phyloP scores from a whole-genome alignment of 2,797 vertebrate genomes.

The Sternotherus odoratus region DNA sequence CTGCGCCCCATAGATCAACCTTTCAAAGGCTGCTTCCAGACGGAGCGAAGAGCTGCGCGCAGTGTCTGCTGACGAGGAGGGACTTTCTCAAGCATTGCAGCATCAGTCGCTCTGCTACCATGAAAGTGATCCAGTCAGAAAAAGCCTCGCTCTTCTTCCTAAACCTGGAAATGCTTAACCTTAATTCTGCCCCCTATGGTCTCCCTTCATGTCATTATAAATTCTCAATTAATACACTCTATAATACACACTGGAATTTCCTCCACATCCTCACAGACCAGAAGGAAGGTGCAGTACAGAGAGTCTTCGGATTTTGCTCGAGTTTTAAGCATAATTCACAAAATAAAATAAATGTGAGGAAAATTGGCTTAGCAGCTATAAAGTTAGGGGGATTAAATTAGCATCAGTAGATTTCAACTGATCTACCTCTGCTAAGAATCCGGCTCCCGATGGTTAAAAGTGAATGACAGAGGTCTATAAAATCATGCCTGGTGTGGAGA shows the following conservation, averaged over 20 bases:
- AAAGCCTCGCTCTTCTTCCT: neutral
- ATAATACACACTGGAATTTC: neutral
- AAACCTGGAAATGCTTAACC: neutral
- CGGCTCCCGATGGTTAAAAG: neutral
- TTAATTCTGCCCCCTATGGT: neutral
- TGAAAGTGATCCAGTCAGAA: neutral
- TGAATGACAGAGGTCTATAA: neutral
- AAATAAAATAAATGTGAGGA: neutral
- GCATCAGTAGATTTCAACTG: neutral
- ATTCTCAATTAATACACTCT: neutral
- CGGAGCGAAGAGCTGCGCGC: neutral
- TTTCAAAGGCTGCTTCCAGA: conserved; percentile 49
- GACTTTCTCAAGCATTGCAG: neutral
- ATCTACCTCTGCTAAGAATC: neutral
- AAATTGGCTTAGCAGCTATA: neutral
- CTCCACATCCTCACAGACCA: neutral
- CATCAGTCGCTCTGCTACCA: neutral
- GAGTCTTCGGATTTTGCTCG: neutral
- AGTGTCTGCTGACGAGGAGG: neutral
- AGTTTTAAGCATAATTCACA: neutral
- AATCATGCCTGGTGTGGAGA: neutral
- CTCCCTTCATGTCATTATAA: neutral
- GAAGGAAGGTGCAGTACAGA: neutral
- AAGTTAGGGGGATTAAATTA: neutral
- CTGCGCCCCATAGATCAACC: conserved; percentile 75